Evolutionary conservation across 2,797 vertebrate genomes (phyloP).

Genomic region (Ciconia nigra): DNA sequence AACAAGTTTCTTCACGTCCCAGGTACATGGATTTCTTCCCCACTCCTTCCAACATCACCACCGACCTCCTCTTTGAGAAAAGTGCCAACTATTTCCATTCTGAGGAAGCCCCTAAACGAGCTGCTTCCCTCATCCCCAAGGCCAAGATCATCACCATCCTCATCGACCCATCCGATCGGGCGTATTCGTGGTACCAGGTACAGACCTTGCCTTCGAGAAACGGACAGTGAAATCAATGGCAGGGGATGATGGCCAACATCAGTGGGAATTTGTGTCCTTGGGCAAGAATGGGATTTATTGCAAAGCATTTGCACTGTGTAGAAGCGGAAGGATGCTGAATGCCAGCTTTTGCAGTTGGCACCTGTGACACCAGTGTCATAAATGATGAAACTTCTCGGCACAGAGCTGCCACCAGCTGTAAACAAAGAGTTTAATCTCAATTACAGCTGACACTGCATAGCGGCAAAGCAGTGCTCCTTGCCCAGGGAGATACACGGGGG

Average conservation of each 20-base stretch:
- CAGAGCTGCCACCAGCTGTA: conserved; percentile 13
- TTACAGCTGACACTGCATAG: background rate
- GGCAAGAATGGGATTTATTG: background rate
- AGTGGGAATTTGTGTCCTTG: background rate
- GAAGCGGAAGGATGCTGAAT: background rate
- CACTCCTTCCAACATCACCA: conserved; percentile 87
- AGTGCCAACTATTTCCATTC: conserved; percentile 97
- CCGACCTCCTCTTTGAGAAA: conserved; percentile 94
- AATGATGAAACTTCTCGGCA: background rate
- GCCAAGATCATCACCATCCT: conserved; percentile 97
- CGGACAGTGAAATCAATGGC: background rate
- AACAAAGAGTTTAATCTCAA: conserved; percentile 38
- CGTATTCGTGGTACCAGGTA: conserved; percentile 99
- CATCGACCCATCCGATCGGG: conserved; percentile 90
- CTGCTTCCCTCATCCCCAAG: conserved; percentile 90
- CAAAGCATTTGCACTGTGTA: background rate
- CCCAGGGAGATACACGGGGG: background rate
- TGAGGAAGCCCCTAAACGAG: conserved; percentile 88
- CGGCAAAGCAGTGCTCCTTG: background rate
- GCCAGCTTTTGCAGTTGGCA: conserved; percentile 8
- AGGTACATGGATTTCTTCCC: conserved; percentile 99
- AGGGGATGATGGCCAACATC: background rate
- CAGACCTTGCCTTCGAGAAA: rapidly evolving
- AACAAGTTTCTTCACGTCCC: background rate
- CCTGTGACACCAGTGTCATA: background rate